Base-by-base conservation (phyloP, 1,140 invertebrate species). In the Akabosia matsudoensis region DNA sequence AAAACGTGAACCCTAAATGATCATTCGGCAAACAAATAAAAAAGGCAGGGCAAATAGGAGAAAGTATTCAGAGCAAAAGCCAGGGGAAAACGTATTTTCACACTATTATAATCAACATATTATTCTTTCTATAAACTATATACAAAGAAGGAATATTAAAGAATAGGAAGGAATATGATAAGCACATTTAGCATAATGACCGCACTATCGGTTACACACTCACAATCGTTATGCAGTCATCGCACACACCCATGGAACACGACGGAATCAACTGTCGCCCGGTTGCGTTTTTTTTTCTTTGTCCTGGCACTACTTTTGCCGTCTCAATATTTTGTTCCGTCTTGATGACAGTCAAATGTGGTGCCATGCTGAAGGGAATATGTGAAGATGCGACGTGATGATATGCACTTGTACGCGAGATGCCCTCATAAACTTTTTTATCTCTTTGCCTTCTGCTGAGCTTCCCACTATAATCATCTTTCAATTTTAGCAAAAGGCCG, bases 401-500 rank as follows among this genome's bases (percentile, higher is more conserved):
- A 67, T 67, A 67, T 67, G 61, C 28, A 67, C 61, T 67, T 67
- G 28, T 16, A 67, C 61, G 61, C 31, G 61, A 67, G 61, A 4
- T 67, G 7, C 61, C 22, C 61, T 67, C 61, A 67, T 31, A 67
- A 67, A 67, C 26, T 67, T 67, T 67, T 67, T 67, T 31, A 24
- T 30, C 1, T 22, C 24, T 67, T 30, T n/a, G n/a, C n/a, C n/a
- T n/a, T n/a, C n/a, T n/a, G n/a, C n/a, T n/a, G n/a, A n/a, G n/a
- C n/a, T 67, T 56, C 24, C n/a, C 54, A 61, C 54, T 22, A 45
- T 45, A 45, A 45, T 45, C 37, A 45, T 45, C 37, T 45, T 45
- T 45, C 37, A 45, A 45, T 45, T n/a, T 45, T 18, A 45, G 7
- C 37, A 45, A 7, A 45, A 45, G 18, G 18, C 37, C 7, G 7